Base-by-base conservation (phyloP, 2,113 vertebrate genomes). In the Solenodon paradoxus region DNA sequence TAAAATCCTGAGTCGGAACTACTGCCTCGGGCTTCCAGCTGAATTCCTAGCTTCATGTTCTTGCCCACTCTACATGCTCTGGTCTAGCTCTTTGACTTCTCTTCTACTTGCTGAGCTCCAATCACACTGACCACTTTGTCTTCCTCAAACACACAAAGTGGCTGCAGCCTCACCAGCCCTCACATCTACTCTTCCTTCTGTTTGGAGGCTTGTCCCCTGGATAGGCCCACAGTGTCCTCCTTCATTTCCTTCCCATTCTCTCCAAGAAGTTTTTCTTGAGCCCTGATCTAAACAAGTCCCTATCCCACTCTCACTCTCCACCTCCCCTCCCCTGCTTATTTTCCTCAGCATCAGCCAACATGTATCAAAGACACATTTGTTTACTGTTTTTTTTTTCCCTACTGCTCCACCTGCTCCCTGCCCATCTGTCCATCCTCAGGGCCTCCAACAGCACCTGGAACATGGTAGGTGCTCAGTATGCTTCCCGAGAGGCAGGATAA, bases 231-330 rank as follows among this genome's bases (percentile, higher is more conserved):
- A 7, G n/a, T n/a, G 74, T 1, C 0, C 38, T 32, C n/a, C 30
- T 20, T 10, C 7, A 6, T 20, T 20, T 22, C 47, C 57, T 88
- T n/a, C 28, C 26, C 0, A 0, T 32, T n/a, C n/a, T 35, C 47
- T 55, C 49, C 9, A 0, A 5, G 0, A 2, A 24, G 30, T 2
- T 47, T 38, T 40, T 24, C 38, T n/a, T 20, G 64, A 87, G 4
- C 22, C 13, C 0, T 2, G 10, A 38, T 13, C 51, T 30, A 38
- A 75, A 24, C 0, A 0, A 32, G 26, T 3, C 26, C 24, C 13
- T 0, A 0, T 2, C 5, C 38, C 57, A 68, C 3, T n/a, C 42
- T 40, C 7, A 40, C 8, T 35, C 38, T n/a, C 77, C 9, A 40
- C 51, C 12, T 45, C 28, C 81, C 40, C 9, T 32, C 19, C 10